phyloP scores from a whole-genome alignment of 2,888 invertebrate genomes.

The Athalia circularis region DNA sequence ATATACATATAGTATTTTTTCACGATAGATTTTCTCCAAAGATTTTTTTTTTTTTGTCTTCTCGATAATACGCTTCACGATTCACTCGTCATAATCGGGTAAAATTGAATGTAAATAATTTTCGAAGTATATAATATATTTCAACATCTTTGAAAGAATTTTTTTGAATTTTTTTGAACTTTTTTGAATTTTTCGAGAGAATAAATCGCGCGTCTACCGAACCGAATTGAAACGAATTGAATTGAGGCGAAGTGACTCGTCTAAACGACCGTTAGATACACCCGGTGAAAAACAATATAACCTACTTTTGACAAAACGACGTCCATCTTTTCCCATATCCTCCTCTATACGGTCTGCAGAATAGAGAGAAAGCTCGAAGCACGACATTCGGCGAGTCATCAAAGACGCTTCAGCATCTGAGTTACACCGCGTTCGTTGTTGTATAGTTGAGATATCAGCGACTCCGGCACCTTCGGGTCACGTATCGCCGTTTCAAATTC shows the following conservation, averaged over 20 bases:
- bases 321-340: neutral
- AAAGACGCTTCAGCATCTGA: slow-evolving; percentile 33
- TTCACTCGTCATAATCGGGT: no score
- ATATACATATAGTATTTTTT: no score
- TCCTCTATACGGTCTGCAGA: neutral
- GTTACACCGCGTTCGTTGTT: neutral
- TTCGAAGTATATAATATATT: no score
- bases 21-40: no score
- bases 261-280: slow-evolving; percentile 41
- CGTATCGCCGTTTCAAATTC: slow-evolving; percentile 9
- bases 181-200: neutral
- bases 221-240: no score
- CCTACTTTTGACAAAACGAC: slow-evolving; percentile 41
- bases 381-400: slow-evolving; percentile 12
- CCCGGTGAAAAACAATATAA: slow-evolving; percentile 42
- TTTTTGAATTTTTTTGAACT: slow-evolving; percentile 3
- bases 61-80: no score
- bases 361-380: neutral
- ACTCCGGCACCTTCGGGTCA: slow-evolving; percentile 8
- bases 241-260: neutral
- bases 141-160: no score
- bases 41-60: no score
- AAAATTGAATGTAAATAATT: no score
- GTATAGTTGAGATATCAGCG: slow-evolving; percentile 22
- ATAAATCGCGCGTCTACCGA: no score